Evolutionary conservation across 2,113 vertebrate genomes (phyloP).

Genomic region (Noctilio leporinus): DNA sequence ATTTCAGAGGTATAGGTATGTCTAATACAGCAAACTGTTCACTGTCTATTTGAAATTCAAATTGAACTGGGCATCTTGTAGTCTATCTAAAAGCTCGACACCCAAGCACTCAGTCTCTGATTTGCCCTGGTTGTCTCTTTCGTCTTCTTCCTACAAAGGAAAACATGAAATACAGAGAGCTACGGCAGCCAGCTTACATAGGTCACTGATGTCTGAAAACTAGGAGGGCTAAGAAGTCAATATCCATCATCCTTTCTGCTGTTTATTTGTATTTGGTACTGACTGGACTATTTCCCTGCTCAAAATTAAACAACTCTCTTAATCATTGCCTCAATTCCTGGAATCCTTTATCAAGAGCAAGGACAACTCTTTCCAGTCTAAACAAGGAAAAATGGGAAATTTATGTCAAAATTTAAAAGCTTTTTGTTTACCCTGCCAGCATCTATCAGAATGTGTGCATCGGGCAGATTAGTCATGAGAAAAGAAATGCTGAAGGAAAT

Average conservation of each 20-base stretch:
- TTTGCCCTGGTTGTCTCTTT: neutral
- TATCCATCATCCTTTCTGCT: neutral
- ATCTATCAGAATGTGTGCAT: neutral
- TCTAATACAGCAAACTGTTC: neutral
- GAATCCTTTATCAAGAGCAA: conserved; percentile 49
- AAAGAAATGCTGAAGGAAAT: neutral
- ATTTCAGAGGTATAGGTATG: neutral
- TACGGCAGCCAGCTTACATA: neutral
- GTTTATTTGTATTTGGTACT: conserved; percentile 28
- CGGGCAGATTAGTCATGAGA: neutral
- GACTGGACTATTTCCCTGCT: conserved; percentile 33
- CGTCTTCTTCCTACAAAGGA: neutral
- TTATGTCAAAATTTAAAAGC: conserved; percentile 54
- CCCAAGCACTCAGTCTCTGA: conserved; percentile 32
- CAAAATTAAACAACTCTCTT: conserved; percentile 26
- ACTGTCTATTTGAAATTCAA: neutral
- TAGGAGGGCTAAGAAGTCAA: neutral
- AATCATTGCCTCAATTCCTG: conserved; percentile 26
- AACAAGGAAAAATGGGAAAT: conserved; percentile 46
- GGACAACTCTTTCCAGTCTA: neutral
- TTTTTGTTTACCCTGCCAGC: conserved; percentile 8
- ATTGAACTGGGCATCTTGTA: neutral
- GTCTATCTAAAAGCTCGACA: conserved; percentile 5
- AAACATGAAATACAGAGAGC: neutral
- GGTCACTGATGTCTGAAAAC: neutral